Base-by-base conservation (phyloP, 2,113 vertebrate species). In the Blennius ocellaris region DNA sequence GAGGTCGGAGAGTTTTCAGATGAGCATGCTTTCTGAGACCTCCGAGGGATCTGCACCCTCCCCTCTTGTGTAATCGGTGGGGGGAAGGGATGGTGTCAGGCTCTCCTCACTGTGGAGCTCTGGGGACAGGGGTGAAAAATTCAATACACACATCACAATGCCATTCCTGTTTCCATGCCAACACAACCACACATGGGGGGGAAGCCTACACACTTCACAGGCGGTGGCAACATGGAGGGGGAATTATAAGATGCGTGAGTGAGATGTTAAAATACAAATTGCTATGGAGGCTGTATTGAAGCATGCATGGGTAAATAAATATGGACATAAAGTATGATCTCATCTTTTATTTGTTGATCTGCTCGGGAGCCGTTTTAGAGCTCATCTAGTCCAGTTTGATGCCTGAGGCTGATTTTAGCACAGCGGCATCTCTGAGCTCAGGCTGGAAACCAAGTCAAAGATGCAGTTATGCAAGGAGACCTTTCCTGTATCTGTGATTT, bases 101-200 rank as follows among this genome's bases (percentile, higher is more conserved):
- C 74, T 69, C 76, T 76, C 70, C 62, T 76, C 41, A 73, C 39
- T 41, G 51, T 80, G 57, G 12, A 82, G 82, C 80, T 69, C 69
- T 14, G 43, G 82, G 75, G 74, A 83, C 65, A 58, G 49, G 80
- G 80, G 80, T 87, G 71, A 90, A 89, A 86, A 86, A 91, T 91
- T 74, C 73, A 81, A 81, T 79, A 88, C 67, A 69, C 75, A 58
- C 69, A 78, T 85, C 63, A 80, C 84, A 89, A 89, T 67, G 79
- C 80, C 64, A 80, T 76, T 83, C 59, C 67, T 90, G 90, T 94
- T 89, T 82, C 90, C 88, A 94, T 93, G 92, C 92, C 88, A 93
- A 94, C 93, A 85, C 78, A 76, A 70, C 43, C 73, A 82, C 86
- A 87, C 85, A 85, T 43, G 61, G 78, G 73, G 73, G 21, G 78